Conservation (phyloP, 2,888 invertebrate genomes). For the Drosophila cognata region DNA sequence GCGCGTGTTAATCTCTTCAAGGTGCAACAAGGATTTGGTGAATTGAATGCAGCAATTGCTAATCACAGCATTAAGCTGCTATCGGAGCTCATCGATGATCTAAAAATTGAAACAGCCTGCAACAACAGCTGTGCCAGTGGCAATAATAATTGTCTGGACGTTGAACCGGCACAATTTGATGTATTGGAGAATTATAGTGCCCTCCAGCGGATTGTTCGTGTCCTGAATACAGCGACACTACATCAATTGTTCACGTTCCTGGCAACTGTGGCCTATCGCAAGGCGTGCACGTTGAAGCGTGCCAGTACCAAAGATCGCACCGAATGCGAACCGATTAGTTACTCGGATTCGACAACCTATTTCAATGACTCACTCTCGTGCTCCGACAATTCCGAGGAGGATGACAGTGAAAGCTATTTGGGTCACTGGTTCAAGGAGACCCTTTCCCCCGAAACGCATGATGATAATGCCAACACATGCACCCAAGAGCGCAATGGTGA, state of each 20-base stretch:
- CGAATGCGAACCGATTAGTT: slow-evolving; percentile 93
- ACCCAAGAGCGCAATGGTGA: slow-evolving; percentile 86
- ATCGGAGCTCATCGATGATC: slow-evolving; percentile 84
- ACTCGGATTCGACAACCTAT: slow-evolving; percentile 97
- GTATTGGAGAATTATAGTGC: slow-evolving; percentile 85
- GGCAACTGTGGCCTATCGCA: slow-evolving; percentile 95
- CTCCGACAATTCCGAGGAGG: slow-evolving; percentile 95
- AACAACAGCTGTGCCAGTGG: slow-evolving; percentile 16
- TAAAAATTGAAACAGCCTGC: slow-evolving; percentile 84
- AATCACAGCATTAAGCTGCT: slow-evolving; percentile 91
- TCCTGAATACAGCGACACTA: slow-evolving; percentile 86
- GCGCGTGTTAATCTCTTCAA: slow-evolving; percentile 89
- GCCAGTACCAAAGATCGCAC: slow-evolving; percentile 91
- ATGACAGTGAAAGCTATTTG: slow-evolving; percentile 86
- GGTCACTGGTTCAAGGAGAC: slow-evolving; percentile 98
- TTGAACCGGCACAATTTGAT: slow-evolving; percentile 84
- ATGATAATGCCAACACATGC: slow-evolving; percentile 86
- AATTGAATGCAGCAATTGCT: slow-evolving; percentile 94
- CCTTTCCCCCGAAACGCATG: slow-evolving; percentile 88
- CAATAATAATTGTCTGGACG: slow-evolving; percentile 21
- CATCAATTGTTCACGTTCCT: slow-evolving; percentile 92
- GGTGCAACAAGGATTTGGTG: slow-evolving; percentile 94
- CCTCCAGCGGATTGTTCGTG: slow-evolving; percentile 85
- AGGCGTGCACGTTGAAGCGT: slow-evolving; percentile 93
- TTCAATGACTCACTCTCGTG: slow-evolving; percentile 97